Percentiles rank a stretch among this genome's conserved stretches.
These are phyloP conservation scores for Actenoides lindsayi DNA, from an alignment of 2,113 vertebrate species.

Conservation along the genomic window DNA sequence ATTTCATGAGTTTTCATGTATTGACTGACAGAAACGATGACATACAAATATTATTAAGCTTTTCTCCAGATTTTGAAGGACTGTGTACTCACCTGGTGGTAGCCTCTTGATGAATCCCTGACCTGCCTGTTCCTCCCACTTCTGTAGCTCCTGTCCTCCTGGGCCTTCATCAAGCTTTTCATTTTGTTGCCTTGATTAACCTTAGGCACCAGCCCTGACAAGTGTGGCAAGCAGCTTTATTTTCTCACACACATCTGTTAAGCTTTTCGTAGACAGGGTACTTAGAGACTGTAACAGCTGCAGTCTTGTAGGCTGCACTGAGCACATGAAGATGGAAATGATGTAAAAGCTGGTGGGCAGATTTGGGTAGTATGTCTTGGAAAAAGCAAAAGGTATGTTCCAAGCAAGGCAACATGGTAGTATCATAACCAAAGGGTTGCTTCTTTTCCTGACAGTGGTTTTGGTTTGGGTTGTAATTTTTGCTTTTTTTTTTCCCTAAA, in stretches of 20 bases:
- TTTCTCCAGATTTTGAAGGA: not conserved
- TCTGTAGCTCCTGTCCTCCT: not conserved
- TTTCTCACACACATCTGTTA: not conserved
- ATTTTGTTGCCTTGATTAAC: not conserved
- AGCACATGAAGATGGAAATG: not conserved
- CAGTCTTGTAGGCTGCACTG: rapidly evolving
- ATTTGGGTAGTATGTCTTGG: not conserved
- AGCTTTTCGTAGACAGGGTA: not conserved
- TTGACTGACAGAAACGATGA: not conserved
- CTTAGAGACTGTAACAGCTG: not conserved
- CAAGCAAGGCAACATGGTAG: not conserved
- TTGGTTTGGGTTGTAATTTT: not conserved
- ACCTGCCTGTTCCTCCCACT: not conserved
- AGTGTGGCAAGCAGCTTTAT: not conserved
- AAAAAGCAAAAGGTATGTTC: not conserved
- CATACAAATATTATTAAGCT: not conserved
- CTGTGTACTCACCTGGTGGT: rapidly evolving
- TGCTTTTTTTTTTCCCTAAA: not conserved
- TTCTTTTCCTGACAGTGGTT: not conserved
- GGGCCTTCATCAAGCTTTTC: rapidly evolving
- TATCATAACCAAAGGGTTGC: not conserved
- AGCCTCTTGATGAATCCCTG: not conserved
- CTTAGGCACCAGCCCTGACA: not conserved
- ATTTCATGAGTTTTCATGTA: not conserved
- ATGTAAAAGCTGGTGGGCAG: not conserved